Evolutionary conservation across 2,113 vertebrate species (phyloP), one percentile per base, ranked within the genome.

Genomic region (Microcebus jonahi): DNA sequence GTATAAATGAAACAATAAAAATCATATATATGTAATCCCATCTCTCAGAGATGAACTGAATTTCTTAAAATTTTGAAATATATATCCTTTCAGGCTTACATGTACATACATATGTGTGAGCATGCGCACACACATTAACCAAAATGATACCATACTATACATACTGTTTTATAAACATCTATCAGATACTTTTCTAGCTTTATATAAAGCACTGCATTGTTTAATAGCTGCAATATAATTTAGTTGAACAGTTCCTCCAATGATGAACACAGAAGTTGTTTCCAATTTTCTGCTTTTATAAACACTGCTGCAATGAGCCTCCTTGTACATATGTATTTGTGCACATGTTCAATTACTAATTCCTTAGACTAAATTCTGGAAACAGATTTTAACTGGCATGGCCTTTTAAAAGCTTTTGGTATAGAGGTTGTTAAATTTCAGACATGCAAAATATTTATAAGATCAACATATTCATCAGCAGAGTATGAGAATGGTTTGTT

Each of bases 231-330:
- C 94, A 90, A 88, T 91, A 70, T 90, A 95, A 96, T 81, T 95
- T 90, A 90, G 85, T 75, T 70, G 95, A 59, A 84, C 73, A 96
- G 59, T 10, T 92, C 71, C 68, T 96, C 86, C 55, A 84, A 85
- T 79, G 77, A 91, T 93, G 93, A 97, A 90, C n/a, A 68, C 85
- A 42, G 84, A 96, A 90, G 81, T 91, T 67, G 71, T 88, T 97
- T 96, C 90, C 94, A 92, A 92, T 97, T 94, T 96, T 94, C 70
- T 94, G 90, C 95, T 95, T 95, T 96, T 84, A 92, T 94, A 96
- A 96, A 97, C 81, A 95, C 67, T 29, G 59, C 76, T 57, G 63
- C 75, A 59, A 67, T 23, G 14, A 79, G 70, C 53, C 73, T 75
- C 80, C 68, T 92, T 70, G 50, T 83, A 80, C 88, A 48, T 90